phyloP scores from a whole-genome alignment of 2,888 invertebrate genomes.

The Heliconius hortense region DNA sequence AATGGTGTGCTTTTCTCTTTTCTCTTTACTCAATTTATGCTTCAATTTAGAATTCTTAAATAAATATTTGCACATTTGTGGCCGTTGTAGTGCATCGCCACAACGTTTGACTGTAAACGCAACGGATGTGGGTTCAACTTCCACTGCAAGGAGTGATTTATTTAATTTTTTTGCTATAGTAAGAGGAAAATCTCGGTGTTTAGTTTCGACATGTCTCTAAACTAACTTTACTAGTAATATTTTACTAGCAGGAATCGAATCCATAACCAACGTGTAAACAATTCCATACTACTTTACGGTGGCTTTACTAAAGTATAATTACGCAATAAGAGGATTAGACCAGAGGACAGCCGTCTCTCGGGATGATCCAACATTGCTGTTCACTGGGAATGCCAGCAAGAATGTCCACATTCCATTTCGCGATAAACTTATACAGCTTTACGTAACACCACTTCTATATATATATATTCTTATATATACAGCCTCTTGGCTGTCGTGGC shows the following conservation, averaged over 20 bases:
- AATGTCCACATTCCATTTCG: neutral
- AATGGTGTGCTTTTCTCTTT: neutral
- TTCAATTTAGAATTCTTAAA: neutral
- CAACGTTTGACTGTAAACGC: neutral
- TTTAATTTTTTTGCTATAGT: neutral
- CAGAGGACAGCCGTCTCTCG: slow-evolving; percentile 7
- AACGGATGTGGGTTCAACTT: neutral
- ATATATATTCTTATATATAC: no score
- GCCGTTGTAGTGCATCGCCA: neutral
- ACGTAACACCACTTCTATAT: neutral
- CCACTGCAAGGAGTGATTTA: neutral
- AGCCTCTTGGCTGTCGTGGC: no score
- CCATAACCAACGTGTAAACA: neutral
- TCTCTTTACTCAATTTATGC: neutral
- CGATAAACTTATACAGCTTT: neutral
- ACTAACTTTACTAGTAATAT: no score
- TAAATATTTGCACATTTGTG: neutral
- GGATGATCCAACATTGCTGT: slow-evolving; percentile 5
- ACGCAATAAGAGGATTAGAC: slow-evolving; percentile 9
- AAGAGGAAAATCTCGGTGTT: neutral
- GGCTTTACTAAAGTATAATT: neutral
- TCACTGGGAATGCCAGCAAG: slow-evolving; percentile 9
- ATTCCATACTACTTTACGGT: neutral
- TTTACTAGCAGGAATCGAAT: neutral
- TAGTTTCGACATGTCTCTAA: no score